Evolutionary conservation across 2,113 vertebrate species (phyloP).

Genomic region (Xiphophorus maculatus): DNA sequence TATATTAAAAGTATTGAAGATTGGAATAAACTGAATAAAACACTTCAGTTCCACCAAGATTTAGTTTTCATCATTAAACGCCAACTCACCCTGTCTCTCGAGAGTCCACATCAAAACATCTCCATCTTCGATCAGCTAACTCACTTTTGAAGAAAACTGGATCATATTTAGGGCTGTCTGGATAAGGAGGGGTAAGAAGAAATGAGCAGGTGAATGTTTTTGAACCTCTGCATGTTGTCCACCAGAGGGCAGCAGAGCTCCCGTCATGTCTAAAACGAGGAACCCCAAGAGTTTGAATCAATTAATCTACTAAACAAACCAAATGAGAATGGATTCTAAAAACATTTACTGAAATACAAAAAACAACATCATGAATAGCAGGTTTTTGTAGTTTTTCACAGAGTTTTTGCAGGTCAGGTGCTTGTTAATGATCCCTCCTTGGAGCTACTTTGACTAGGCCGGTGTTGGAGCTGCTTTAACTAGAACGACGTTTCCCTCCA

Average conservation of each 20-base stretch:
- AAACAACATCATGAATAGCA: not conserved
- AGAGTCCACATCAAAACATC: slow-evolving; percentile 35
- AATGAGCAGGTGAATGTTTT: not conserved
- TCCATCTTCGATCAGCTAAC: no score
- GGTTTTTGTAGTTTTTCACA: not conserved
- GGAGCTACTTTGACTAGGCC: not conserved
- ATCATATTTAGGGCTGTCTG: no score
- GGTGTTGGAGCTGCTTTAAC: no score
- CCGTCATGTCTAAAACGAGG: not conserved
- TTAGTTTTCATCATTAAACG: not conserved
- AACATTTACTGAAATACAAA: not conserved
- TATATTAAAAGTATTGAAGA: not conserved
- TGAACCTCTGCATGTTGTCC: not conserved
- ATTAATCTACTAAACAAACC: not conserved
- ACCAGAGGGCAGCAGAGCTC: not conserved
- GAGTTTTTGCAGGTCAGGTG: slow-evolving; percentile 18
- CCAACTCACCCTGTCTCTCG: not conserved
- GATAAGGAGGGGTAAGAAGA: not conserved
- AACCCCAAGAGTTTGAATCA: not conserved
- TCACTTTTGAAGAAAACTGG: no score
- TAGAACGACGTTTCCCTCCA: no score
- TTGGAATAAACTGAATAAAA: not conserved
- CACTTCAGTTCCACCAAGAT: not conserved
- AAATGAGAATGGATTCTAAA: not conserved
- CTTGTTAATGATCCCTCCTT: slow-evolving; percentile 40